Evolutionary conservation across 2,888 invertebrate species (phyloP), one percentile per base, ranked within the genome.

Genomic region (Antheraea yamamai): DNA sequence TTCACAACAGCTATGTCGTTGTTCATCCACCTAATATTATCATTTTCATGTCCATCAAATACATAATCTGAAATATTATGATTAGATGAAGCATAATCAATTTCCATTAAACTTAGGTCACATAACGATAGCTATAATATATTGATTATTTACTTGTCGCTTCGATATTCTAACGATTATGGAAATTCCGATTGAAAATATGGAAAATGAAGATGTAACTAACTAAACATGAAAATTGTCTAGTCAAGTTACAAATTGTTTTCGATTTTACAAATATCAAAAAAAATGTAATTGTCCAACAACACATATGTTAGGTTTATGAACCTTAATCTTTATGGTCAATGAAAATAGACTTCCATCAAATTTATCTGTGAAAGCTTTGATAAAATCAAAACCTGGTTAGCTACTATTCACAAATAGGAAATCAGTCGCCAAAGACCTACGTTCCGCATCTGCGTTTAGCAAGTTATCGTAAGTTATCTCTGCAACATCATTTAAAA

Each of bases 21-120:
- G 85, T 91, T 92, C 93, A 94, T 92, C 93, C 93, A 94, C 75
- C 92, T 84, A 26, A 94, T 91, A 76, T 93, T 93, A 77, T 93
- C 93, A 73, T 93, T 92, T 74, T 92, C 91, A 72, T 93, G 92
- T 0, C 93, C 93, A 55, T 94, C 93, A 74, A 93, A 94, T 0
- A 90, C 85, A 78, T 93, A 94, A 79, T 92, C 93, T 94, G 76
- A 26, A 80, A 78, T 70, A 14, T 58, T 58, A n/a, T 14, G 18
- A 4, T 39, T 39, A 4, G n/a, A 58, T 73, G 55, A 23, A 23
- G 61, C n/a, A 2, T 1, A 23, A 55, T 55, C 4, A 20, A 55
- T 55, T 55, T 55, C 6, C 52, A 55, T 55, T 55, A n/a, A 20
- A 10, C n/a, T 58, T 6, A 58, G 20, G 58, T 8, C 52, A 58